phyloP scores from a whole-genome alignment of 2,888 invertebrate genomes.

The Caenorhabditis parvicauda region DNA sequence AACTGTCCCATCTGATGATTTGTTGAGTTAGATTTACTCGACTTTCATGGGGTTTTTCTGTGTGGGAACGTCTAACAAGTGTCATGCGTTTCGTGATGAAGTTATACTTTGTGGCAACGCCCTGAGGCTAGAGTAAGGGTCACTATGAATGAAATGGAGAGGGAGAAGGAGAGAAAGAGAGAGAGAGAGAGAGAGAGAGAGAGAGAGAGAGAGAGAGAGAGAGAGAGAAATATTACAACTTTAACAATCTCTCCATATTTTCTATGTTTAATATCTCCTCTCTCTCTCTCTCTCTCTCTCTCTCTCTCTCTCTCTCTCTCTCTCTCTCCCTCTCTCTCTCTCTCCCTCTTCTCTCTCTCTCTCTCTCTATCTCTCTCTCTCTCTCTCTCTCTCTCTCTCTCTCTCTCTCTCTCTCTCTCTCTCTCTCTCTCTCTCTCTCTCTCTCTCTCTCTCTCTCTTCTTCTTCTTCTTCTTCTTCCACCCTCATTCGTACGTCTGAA shows the following conservation, averaged over 20 bases:
- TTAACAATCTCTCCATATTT: no score
- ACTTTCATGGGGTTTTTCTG: no score
- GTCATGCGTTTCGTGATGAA: no score
- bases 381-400: neutral
- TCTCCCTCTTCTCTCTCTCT: neutral
- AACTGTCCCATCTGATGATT: no score
- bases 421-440: neutral
- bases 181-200: neutral
- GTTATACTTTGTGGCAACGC: no score
- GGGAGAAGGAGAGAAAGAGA: neutral
- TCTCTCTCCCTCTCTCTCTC: neutral
- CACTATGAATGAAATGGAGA: neutral
- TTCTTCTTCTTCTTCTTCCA: neutral
- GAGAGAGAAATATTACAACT: no score
- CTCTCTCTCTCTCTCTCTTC: neutral
- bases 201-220: neutral
- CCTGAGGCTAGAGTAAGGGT: no score
- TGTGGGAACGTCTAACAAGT: no score
- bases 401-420: neutral
- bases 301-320: neutral
- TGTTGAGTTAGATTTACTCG: no score
- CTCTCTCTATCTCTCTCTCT: neutral
- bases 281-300: slow-evolving; percentile 1
- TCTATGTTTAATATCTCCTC: slow-evolving; percentile 11
- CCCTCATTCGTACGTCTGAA: neutral